Conservation (phyloP, 2,888 invertebrate species). For the Heliconius ethilla region DNA sequence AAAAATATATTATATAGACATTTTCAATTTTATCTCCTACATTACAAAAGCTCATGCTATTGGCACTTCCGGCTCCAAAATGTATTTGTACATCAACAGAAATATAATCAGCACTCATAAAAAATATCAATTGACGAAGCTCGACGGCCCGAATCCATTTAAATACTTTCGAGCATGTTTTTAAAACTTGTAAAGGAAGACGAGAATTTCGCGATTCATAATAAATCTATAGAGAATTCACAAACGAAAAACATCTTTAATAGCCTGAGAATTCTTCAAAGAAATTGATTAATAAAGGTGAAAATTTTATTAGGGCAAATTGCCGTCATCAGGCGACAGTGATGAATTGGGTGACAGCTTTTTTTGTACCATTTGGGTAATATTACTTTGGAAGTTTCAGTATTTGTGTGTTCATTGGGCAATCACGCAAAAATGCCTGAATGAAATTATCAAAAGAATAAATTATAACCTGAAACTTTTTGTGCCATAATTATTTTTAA, state of each 20-base stretch:
- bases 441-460: neutral
- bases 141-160: conserved; percentile 7
- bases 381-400: neutral
- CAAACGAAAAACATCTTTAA: conserved; percentile 43
- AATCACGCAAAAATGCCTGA: neutral
- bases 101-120: neutral
- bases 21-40: neutral
- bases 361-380: conserved; percentile 39
- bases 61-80: neutral
- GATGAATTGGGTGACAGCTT: conserved; percentile 38
- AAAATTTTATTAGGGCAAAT: conserved; percentile 43
- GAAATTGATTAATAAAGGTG: conserved; percentile 48
- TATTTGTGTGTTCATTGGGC: neutral
- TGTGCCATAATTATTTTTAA: neutral
- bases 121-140: conserved; percentile 1
- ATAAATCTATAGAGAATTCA: conserved; percentile 32
- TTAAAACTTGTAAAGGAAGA: conserved; percentile 12
- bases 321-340: conserved; percentile 23
- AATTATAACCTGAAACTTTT: neutral
- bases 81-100: neutral
- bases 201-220: conserved; percentile 9
- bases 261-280: conserved; percentile 45
- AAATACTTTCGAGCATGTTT: conserved; percentile 13
- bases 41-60: neutral
- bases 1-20: too few relatives aligned